Percentiles rank a stretch among this genome's conserved stretches.
Conservation (phyloP, 2,113 vertebrate genomes). For the Turnix velox region DNA sequence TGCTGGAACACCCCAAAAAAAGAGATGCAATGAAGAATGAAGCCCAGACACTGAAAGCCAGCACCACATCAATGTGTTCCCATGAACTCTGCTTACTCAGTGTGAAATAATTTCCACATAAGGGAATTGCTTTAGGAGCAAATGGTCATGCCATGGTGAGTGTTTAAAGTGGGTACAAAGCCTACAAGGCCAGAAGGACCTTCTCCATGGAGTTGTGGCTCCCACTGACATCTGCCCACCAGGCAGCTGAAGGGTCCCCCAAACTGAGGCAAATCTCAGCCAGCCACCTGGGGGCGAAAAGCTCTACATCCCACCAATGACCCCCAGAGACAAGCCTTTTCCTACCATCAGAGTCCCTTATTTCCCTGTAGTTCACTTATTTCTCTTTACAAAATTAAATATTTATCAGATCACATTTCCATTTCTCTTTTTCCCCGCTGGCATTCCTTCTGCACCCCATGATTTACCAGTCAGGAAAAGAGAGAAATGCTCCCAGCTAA, state of each 20-base stretch:
- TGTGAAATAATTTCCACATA: neutral
- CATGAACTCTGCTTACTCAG: accelerated
- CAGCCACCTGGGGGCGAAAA: neutral
- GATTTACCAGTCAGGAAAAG: neutral
- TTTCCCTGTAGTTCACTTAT: neutral
- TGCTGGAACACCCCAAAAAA: neutral
- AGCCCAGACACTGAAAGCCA: neutral
- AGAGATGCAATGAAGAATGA: accelerated
- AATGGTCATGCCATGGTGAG: accelerated
- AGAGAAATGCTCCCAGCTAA: neutral
- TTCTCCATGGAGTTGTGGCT: accelerated
- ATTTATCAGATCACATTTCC: neutral
- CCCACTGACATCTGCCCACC: accelerated
- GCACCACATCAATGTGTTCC: neutral
- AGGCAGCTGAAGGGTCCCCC: neutral
- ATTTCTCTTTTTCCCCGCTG: neutral
- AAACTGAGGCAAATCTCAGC: neutral
- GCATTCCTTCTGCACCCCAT: neutral
- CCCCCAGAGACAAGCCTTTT: neutral
- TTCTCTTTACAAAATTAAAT: neutral
- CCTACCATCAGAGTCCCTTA: neutral
- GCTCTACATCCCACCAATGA: neutral
- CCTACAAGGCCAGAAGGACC: neutral
- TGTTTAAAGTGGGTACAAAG: neutral
- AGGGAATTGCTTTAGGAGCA: neutral